A percentile compares a stretch with the other conserved stretches of the same genome.
Conservation (phyloP, 2,797 vertebrate genomes). For the Antrozous pallidus region DNA sequence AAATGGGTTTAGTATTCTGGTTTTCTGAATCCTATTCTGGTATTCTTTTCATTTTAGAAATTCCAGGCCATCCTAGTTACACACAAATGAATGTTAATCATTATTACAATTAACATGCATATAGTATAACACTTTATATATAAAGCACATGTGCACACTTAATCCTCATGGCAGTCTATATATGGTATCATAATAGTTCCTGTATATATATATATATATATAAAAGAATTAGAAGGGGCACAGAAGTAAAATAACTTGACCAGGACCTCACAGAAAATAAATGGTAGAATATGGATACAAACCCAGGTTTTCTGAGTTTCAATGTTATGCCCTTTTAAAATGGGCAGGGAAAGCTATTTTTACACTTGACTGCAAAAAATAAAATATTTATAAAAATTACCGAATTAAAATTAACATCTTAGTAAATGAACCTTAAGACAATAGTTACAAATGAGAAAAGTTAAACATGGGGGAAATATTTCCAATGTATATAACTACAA, state of each 20-base stretch:
- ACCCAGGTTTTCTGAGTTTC: background rate
- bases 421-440: background rate
- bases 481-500: background rate
- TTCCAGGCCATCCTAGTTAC: background rate
- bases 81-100: background rate
- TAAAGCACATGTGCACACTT: background rate
- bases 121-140: background rate
- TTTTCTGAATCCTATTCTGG: background rate
- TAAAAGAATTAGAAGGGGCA: background rate
- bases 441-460: background rate
- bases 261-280: background rate
- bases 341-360: background rate
- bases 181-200: background rate
- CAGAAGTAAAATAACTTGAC: background rate
- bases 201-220: too few relatives aligned
- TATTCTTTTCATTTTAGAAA: constrained; percentile 25
- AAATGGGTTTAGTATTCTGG: background rate
- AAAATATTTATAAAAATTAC: background rate
- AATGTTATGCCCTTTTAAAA: background rate
- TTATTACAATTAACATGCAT: background rate
- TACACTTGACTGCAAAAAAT: too few relatives aligned
- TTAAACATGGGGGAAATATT: background rate
- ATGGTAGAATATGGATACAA: background rate
- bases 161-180: background rate
- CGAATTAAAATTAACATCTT: background rate